Base-by-base conservation (phyloP, 2,113 vertebrate species). In the Ivindomyrus marchei region DNA sequence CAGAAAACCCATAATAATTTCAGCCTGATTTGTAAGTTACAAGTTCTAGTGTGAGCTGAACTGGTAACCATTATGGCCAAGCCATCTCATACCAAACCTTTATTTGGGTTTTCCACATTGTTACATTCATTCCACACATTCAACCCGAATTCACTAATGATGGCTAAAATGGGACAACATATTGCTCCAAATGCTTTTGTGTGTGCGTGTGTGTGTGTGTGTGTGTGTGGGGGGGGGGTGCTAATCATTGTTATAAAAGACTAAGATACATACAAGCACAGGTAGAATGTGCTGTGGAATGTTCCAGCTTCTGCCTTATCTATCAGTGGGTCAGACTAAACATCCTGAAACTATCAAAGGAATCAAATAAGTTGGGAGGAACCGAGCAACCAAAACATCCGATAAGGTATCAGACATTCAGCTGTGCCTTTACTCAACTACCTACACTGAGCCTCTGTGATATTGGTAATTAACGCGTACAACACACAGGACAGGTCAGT, bases 271-370 rank as follows among this genome's bases (percentile, higher is more conserved):
- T 36, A 87, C 8, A 31, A 36, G 52, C 86, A 39, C 27, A 21
- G 36, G 5, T 39, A 87, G 4, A 56, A 19, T 21, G 50, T 39
- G 86, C 31, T 36, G 27, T 36, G 11, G 47, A 13, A 36, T 87
- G 47, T 89, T 6, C 27, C 47, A 36, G 50, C 50, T 53, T 84
- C 19, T 24, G 74, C 0, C 31, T 53, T 89, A 56, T 89, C 74
- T 56, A 83, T 24, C 46, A 21, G 47, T 83, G 70, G 53, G 74
- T 52, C 27, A 89, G 77, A 89, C 74, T 85, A 89, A 89, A 89
- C 89, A 89, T 89, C 74, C 74, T 83, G 74, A 56, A 87, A 49
- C n/a, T 86, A 13, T 21, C 42, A 42, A 84, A 84, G 42, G 42
- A 46, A 17, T 31, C 49, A 87, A 5, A 56, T 13, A 87, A 9